Base-by-base conservation (phyloP, 2,113 vertebrate species). In the Prunella fulvescens region DNA sequence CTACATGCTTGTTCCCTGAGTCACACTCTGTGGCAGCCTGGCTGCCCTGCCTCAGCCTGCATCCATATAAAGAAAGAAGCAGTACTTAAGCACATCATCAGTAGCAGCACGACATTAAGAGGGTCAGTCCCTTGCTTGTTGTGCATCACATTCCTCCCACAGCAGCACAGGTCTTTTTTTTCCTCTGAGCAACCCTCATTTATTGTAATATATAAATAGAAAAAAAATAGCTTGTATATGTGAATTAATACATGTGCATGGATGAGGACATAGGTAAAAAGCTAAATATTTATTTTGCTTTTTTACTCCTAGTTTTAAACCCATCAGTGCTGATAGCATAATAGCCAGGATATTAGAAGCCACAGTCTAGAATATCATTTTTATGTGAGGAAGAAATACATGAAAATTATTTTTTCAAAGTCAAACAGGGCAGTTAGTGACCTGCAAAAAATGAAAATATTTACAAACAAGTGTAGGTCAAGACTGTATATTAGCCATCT, bases 11-110 rank as follows among this genome's bases (percentile, higher is more conserved):
- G 74, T 56, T 28, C 72, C 69, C 86, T 94, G 96, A 96, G 79
- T 96, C 96, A 95, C 62, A 7, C 31, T 54, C 66, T 18, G 31
- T 51, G 86, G 60, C 40, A 3, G 54, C 12, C 74, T 77, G 56
- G 13, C 78, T 86, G 90, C 69, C 69, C 70, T 76, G 61, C 85
- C 73, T 70, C 78, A 89, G 78, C 48, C 84, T 82, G 33, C 45
- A 17, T 35, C 96, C 95, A 93, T 94, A 94, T 88, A 94, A 95
- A 95, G 96, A 80, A 72, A 86, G 82, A 28, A 90, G 67, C 74
- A 47, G 74, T 26, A 33, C 71, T 94, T 79, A 48, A 77, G 40
- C 40, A 29, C 45, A 93, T 65, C 74, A 61, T 62, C 85, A 72
- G 25, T 22, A 92, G 66, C 54, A 86, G 61, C 61, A 48, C 31